Evolutionary conservation across 2,113 vertebrate genomes (phyloP).

Genomic region (Phalacrocorax pelagicus): DNA sequence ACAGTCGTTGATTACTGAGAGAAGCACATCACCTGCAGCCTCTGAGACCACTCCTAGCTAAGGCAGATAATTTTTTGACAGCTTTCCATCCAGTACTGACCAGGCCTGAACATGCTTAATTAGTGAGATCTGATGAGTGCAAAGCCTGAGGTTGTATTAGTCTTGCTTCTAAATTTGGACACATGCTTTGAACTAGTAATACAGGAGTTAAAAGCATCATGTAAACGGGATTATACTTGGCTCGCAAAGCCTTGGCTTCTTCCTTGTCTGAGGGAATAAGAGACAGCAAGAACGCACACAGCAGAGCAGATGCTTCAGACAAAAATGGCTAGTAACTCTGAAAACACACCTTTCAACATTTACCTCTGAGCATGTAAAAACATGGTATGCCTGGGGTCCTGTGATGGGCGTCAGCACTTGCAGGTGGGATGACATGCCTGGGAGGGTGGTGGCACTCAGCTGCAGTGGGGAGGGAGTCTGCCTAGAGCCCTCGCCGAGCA

Average conservation of each 20-base stretch:
- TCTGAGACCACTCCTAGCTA: background rate
- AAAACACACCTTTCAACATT: background rate
- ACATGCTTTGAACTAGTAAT: constrained; percentile 43
- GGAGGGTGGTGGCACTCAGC: background rate
- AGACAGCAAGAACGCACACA: background rate
- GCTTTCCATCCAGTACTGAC: constrained; percentile 23
- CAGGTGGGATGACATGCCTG: background rate
- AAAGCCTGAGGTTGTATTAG: constrained; percentile 36
- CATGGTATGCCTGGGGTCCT: background rate
- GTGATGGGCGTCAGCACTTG: accelerated
- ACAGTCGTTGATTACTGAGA: background rate
- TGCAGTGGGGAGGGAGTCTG: accelerated
- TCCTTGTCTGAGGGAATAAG: background rate
- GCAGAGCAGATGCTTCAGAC: background rate
- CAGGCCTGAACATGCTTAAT: constrained; percentile 53
- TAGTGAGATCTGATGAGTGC: constrained; percentile 25
- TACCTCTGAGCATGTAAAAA: background rate
- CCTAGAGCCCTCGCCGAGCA: accelerated
- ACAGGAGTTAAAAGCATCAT: constrained; percentile 33
- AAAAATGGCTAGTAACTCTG: background rate
- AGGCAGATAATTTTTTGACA: background rate
- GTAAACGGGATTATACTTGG: constrained; percentile 53
- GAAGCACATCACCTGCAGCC: background rate
- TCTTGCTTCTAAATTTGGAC: constrained; percentile 51
- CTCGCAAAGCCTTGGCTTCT: background rate